Evolutionary conservation across 2,113 vertebrate genomes (phyloP), one percentile per base, ranked within the genome.

Genomic region (Sceloporus undulatus): DNA sequence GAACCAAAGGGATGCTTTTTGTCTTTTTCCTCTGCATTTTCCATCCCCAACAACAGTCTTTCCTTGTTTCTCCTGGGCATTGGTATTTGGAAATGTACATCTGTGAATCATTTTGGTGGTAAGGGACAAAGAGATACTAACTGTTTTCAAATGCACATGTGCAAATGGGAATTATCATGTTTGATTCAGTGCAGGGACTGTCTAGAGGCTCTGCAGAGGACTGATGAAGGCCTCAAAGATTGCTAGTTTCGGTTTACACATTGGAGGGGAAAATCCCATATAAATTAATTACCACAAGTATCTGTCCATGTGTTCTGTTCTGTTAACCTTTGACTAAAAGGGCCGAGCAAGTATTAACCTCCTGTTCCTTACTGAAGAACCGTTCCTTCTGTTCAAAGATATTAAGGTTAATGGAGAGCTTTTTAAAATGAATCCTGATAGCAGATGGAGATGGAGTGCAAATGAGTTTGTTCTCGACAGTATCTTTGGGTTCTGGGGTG

Each of bases 221-320:
- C 6, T 79, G 84, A 90, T 65, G 88, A 73, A 59, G 86, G n/a
- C 38, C 81, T 59, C 85, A 38, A 40, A 91, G 92, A 91, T 93
- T 89, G 79, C 91, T 88, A 34, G 70, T 92, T 92, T 92, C 92
- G 93, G 90, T 91, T 92, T 88, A 84, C 40, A 70, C 27, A 1
- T 3, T 2, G 29, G 68, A 34, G 18, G 29, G 62, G 38, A 90
- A 90, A 91, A 88, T 92, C 94, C 86, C 14, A 38, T 88, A 78
- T 91, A 92, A 93, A 94, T 94, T 93, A 96, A 95, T 95, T 94
- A 91, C 87, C 71, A 86, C 38, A 14, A 73, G 84, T 84, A 75
- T 0, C 88, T 78, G 4, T 48, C 81, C 83, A 13, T 90, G 84
- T 74, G 91, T 91, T 1, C 7, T 75, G 76, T 4, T 1, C 82